Conservation (phyloP, 2,113 vertebrate species). For the Bucco capensis region DNA sequence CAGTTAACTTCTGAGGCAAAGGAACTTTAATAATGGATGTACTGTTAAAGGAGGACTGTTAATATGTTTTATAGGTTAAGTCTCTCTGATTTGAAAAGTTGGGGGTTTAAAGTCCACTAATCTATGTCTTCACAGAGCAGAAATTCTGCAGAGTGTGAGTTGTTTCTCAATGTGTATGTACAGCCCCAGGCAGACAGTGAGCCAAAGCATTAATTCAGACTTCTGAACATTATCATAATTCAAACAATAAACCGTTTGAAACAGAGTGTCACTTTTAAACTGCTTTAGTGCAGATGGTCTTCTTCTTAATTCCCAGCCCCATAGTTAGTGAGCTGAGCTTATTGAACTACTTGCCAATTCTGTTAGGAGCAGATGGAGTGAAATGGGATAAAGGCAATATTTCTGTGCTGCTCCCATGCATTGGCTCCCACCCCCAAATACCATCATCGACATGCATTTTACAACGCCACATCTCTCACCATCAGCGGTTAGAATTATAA, state of each 20-base stretch:
- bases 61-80: not conserved
- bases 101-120: not conserved
- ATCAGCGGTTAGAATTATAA: not conserved
- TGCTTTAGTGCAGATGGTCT: conserved; percentile 22
- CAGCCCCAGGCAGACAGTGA: not conserved
- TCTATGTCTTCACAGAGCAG: not conserved
- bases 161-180: not conserved
- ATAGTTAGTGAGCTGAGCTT: not conserved
- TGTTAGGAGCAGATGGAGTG: conserved; percentile 48
- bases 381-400: conserved; percentile 10
- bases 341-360: conserved; percentile 41
- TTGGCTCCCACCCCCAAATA: not conserved
- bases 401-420: not conserved
- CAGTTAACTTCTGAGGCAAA: not conserved
- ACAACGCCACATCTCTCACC: not conserved
- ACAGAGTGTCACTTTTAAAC: conserved; percentile 11
- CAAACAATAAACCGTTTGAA: not conserved
- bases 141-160: not conserved
- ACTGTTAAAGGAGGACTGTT: not conserved
- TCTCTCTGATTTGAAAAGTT: not conserved
- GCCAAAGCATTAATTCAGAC: not conserved
- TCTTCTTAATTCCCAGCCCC: conserved; percentile 31
- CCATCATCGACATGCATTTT: not conserved
- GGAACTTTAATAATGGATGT: not conserved
- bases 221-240: conserved; percentile 1